Conservation (phyloP, 1,140 invertebrate genomes). For the Drosophila parabipectinata region DNA sequence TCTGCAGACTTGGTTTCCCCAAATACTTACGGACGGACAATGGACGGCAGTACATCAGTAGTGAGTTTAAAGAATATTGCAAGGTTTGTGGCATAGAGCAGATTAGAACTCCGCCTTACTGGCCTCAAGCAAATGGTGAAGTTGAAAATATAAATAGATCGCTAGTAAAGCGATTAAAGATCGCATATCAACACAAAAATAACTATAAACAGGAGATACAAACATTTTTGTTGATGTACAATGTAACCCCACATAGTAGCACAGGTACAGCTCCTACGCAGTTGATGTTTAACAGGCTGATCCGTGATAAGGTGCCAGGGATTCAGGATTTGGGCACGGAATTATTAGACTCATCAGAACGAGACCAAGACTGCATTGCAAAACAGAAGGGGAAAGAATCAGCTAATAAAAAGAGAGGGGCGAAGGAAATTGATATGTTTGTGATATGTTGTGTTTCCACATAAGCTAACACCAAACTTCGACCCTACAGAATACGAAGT, state of each 20-base stretch:
- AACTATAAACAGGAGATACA: constrained; percentile 40
- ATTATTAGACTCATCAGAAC: constrained; percentile 27
- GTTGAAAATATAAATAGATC: constrained; percentile 46
- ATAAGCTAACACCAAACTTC: too few relatives aligned
- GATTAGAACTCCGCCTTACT: constrained; percentile 1
- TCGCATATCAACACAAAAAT: not conserved
- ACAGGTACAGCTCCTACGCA: constrained; percentile 43
- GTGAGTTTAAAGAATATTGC: constrained; percentile 31
- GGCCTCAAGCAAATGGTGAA: constrained; percentile 53
- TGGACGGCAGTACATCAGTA: constrained; percentile 18
- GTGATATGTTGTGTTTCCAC: too few relatives aligned
- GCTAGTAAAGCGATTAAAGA: constrained; percentile 31
- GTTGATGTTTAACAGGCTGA: constrained; percentile 41
- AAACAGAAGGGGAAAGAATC: too few relatives aligned
- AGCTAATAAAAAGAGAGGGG: too few relatives aligned
- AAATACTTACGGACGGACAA: too few relatives aligned
- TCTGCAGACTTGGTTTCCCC: constrained; percentile 7
- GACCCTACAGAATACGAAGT: too few relatives aligned
- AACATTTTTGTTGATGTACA: constrained; percentile 35
- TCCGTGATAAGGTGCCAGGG: constrained; percentile 37
- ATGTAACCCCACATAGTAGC: constrained; percentile 51
- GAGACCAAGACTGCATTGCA: constrained; percentile 13
- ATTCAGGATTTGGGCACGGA: constrained; percentile 23
- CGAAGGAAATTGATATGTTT: not conserved
- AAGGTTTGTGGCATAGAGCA: too few relatives aligned